phyloP scores from a whole-genome alignment of 35 echinoderm and acorn worm species.

The Patiria miniata region DNA sequence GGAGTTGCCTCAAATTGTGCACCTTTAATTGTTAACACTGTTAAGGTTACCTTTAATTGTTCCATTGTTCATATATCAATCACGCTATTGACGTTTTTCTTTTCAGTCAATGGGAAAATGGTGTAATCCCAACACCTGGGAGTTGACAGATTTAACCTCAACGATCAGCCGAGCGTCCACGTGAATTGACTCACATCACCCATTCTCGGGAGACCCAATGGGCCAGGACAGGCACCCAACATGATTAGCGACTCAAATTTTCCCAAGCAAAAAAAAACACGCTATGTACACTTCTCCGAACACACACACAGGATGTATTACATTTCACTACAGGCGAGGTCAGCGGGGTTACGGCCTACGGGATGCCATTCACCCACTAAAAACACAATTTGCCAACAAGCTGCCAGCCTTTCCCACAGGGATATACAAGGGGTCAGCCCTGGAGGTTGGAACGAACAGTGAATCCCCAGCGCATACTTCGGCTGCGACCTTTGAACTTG shows the following conservation, averaged over 20 bases:
- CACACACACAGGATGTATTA: conserved; percentile 28
- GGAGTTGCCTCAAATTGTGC: too few relatives aligned
- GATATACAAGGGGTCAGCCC: conserved; percentile 12
- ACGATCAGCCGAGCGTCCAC: conserved; percentile 5
- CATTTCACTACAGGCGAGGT: conserved; percentile 25
- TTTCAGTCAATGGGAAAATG: conserved; percentile 2
- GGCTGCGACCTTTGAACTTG: conserved; percentile 1
- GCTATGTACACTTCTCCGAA: neutral
- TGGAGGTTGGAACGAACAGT: neutral
- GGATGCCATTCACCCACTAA: conserved; percentile 12
- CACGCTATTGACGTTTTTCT: conserved; percentile 13
- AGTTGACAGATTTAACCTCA: conserved; percentile 7
- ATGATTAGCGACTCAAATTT: conserved; percentile 31
- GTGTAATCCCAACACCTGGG: neutral
- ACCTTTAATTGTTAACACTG: too few relatives aligned
- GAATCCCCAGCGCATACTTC: conserved; percentile 11
- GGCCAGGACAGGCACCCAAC: neutral
- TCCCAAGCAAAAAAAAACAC: neutral
- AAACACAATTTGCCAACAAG: conserved; percentile 15
- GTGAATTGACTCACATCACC: conserved; percentile 20
- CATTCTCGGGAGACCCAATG: conserved; percentile 11
- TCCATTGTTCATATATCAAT: neutral
- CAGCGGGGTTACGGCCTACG: conserved; percentile 5
- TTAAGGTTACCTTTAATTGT: too few relatives aligned
- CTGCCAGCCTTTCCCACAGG: conserved; percentile 22